These are phyloP conservation scores for Ruditapes philippinarum DNA, from an alignment of 1,140 invertebrate species.

Conservation along the genomic window DNA sequence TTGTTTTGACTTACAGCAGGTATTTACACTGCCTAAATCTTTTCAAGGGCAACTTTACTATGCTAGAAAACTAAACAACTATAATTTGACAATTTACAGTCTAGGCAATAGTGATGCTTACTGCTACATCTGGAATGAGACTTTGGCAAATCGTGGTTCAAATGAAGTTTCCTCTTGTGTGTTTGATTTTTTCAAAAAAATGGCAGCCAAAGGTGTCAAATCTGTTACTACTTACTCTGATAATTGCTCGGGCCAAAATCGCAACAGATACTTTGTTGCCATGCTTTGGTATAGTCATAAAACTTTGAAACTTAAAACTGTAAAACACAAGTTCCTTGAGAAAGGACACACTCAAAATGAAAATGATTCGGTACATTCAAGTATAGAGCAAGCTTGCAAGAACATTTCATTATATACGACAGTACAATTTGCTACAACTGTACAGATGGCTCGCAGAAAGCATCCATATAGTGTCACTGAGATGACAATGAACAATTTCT, in stretches of 20 bases:
- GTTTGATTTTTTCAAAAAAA: background rate
- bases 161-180: constrained; percentile 34
- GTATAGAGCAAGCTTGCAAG: constrained; percentile 4
- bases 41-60: constrained; percentile 1
- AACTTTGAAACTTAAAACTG: background rate
- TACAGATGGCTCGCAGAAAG: background rate
- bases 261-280: constrained; percentile 11
- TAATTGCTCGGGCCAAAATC: constrained; percentile 19
- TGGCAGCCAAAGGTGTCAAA: background rate
- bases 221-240: constrained; percentile 32
- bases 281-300: background rate
- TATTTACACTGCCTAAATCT: background rate
- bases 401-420: background rate
- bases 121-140: constrained; percentile 36
- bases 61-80: constrained; percentile 16
- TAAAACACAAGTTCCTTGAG: constrained; percentile 26
- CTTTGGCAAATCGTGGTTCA: constrained; percentile 10
- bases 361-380: background rate
- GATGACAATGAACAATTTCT: background rate
- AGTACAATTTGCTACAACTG: background rate
- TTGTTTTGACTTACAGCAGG: constrained; percentile 44
- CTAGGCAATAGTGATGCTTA: background rate
- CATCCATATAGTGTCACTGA: constrained; percentile 2
- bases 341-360: constrained; percentile 37
- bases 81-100: constrained; percentile 33